These are phyloP conservation scores for Mastomys natalensis DNA, from an alignment of 2,113 vertebrate species.

Conservation along the genomic window DNA sequence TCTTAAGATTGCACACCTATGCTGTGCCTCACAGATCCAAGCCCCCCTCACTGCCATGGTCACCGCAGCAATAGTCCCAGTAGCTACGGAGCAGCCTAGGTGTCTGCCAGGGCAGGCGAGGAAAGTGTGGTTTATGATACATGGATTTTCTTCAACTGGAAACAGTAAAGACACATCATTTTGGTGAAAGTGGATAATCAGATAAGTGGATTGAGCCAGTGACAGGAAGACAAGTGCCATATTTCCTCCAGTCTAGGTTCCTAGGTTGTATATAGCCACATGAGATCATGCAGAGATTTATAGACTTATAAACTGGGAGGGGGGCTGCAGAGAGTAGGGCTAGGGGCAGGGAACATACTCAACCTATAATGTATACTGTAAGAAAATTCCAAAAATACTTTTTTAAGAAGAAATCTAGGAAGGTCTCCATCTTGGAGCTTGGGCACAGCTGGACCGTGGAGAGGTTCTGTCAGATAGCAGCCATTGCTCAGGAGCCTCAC, in stretches of 20 bases:
- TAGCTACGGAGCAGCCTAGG: background rate
- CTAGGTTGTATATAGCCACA: background rate
- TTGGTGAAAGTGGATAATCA: background rate
- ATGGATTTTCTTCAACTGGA: background rate
- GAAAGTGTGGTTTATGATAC: too few relatives aligned
- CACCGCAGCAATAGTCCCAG: background rate
- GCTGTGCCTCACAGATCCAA: background rate
- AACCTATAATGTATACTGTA: background rate
- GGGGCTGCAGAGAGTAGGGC: background rate
- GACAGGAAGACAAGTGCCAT: background rate
- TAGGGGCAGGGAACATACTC: background rate
- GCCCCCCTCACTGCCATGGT: too few relatives aligned
- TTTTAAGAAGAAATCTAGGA: background rate
- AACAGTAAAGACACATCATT: background rate
- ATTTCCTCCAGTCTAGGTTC: too few relatives aligned
- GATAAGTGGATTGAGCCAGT: background rate
- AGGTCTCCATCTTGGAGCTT: background rate
- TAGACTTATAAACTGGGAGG: too few relatives aligned
- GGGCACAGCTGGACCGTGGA: background rate
- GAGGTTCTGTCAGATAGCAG: constrained; percentile 24
- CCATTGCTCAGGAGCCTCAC: background rate
- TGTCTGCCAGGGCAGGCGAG: background rate
- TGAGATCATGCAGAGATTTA: background rate
- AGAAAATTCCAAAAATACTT: background rate
- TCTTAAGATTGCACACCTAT: background rate